Evolutionary conservation across 2,888 invertebrate genomes (phyloP).

Genomic region (Mimachlamys varia): DNA sequence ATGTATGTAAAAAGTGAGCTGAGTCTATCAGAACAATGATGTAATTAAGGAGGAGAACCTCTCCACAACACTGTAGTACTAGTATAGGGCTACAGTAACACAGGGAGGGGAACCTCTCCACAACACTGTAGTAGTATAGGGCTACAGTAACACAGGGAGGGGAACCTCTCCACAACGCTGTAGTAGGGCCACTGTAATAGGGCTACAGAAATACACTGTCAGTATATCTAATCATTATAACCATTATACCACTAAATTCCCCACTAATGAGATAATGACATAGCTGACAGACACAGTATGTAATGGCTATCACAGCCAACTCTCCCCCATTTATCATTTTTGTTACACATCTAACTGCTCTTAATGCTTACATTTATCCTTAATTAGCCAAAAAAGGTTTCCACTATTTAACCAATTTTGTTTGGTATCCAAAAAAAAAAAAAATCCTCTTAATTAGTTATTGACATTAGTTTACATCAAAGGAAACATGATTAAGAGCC

Average conservation of each 20-base stretch:
- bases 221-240: background rate
- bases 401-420: background rate
- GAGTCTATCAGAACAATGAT: background rate
- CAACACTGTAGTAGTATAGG: no score
- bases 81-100: no score
- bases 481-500: background rate
- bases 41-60: background rate
- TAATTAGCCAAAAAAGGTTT: background rate
- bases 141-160: no score
- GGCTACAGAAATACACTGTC: background rate
- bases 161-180: background rate
- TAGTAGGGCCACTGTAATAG: background rate
- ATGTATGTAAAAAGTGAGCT: conserved; percentile 6
- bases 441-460: background rate
- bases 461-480: background rate
- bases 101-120: background rate
- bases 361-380: background rate
- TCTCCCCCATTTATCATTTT: background rate
- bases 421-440: background rate
- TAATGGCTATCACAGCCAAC: background rate
- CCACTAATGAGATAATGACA: background rate
- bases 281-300: background rate
- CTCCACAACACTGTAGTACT: no score
- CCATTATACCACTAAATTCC: background rate
- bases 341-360: background rate